phyloP scores from a whole-genome alignment of 1,140 invertebrate genomes.

The Pentalonia nigronervosa region DNA sequence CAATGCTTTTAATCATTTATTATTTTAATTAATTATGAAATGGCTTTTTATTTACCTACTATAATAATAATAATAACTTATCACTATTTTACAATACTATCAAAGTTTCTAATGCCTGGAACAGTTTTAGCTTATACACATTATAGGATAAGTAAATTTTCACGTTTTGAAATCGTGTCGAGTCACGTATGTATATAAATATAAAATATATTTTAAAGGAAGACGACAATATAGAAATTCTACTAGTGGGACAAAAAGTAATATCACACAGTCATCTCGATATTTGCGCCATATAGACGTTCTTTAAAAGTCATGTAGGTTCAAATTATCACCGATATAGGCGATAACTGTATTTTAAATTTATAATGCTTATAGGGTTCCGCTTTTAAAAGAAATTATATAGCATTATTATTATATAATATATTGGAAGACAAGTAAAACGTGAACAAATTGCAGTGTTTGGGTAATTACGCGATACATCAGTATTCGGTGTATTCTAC shows the following conservation, averaged over 20 bases:
- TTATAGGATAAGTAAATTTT: background rate
- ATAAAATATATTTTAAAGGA: background rate
- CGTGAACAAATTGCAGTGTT: background rate
- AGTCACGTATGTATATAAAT: background rate
- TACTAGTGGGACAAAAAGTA: background rate
- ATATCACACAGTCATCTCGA: background rate
- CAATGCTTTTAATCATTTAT: background rate
- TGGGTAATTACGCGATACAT: background rate
- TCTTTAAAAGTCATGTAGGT: background rate
- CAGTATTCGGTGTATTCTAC: background rate
- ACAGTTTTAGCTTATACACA: background rate
- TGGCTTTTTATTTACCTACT: too few relatives aligned
- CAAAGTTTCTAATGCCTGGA: background rate
- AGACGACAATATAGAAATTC: background rate
- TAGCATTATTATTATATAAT: background rate
- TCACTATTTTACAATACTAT: background rate
- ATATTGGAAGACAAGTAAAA: background rate
- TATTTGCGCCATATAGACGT: background rate
- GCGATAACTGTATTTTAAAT: conserved; percentile 2
- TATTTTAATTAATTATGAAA: background rate
- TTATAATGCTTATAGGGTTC: background rate
- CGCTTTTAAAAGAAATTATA: background rate
- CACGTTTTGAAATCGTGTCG: background rate
- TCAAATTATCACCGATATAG: background rate
- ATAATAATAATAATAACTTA: background rate